Evolutionary conservation across 2,797 vertebrate species (phyloP).

Genomic region (Pseudochaenichthys georgianus): DNA sequence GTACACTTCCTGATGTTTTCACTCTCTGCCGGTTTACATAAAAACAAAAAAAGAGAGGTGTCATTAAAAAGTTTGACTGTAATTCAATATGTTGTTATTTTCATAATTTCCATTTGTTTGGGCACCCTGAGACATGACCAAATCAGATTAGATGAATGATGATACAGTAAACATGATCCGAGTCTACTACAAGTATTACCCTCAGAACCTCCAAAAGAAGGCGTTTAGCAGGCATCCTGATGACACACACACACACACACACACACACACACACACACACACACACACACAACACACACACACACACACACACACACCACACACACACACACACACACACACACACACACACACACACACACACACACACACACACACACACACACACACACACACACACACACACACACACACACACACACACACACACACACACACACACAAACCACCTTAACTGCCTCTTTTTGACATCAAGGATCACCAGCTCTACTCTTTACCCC

Average conservation of each 20-base stretch:
- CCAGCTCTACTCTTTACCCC: not conserved
- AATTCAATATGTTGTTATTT: not conserved
- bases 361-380: too few relatives aligned
- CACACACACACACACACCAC: not conserved
- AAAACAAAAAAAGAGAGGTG: not conserved
- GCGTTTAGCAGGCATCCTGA: conserved; percentile 15
- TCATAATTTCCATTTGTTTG: not conserved
- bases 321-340: not conserved
- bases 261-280: too few relatives aligned
- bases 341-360: not conserved
- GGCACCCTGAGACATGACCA: not conserved
- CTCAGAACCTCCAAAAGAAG: conserved; percentile 11
- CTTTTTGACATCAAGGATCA: not conserved
- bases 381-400: too few relatives aligned
- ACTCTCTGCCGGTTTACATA: not conserved
- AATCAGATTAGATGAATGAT: conserved; percentile 8
- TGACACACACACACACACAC: not conserved
- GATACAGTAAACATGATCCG: not conserved
- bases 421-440: not conserved
- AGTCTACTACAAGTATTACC: conserved; percentile 3
- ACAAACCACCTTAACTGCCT: not conserved
- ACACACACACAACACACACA: not conserved
- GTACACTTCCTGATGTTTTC: conserved; percentile 4
- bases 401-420: too few relatives aligned
- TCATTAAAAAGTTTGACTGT: not conserved